A percentile compares a stretch with the other conserved stretches of the same genome.
phyloP scores from a whole-genome alignment of 92 coral and sea anemone genomes.

The Zoanthus sociatus region DNA sequence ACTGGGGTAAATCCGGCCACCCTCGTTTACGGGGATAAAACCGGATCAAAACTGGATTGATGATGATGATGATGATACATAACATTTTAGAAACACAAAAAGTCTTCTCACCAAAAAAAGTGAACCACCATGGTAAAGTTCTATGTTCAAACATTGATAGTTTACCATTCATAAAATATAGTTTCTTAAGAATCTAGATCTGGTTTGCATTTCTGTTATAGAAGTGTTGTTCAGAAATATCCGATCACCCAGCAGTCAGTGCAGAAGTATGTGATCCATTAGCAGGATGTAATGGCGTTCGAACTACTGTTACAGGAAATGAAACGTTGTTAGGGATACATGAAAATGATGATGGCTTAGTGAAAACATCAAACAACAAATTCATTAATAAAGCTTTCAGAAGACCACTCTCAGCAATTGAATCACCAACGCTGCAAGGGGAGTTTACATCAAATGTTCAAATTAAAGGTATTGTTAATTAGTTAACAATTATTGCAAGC shows the following conservation, averaged over 20 bases:
- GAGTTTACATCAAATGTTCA: background rate
- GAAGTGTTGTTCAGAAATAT: conserved; percentile 2
- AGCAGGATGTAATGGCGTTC: background rate
- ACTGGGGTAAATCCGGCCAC: no score
- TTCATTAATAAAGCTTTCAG: conserved; percentile 5
- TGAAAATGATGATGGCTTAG: background rate
- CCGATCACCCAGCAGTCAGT: background rate
- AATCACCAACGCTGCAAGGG: background rate
- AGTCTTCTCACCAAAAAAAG: no score
- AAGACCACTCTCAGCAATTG: conserved; percentile 22
- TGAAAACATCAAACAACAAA: background rate
- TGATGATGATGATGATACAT: no score
- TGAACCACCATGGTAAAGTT: no score
- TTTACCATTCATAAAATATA: no score
- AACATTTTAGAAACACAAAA: no score
- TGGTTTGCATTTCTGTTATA: background rate
- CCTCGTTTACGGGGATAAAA: no score
- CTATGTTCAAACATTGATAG: no score
- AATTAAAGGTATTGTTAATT: no score
- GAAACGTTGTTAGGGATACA: background rate
- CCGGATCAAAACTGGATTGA: no score
- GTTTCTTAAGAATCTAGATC: background rate
- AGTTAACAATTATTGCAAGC: no score
- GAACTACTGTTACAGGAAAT: background rate
- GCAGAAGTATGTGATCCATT: background rate